Conservation (phyloP, 2,888 invertebrate species). For the Lapara coniferarum region DNA sequence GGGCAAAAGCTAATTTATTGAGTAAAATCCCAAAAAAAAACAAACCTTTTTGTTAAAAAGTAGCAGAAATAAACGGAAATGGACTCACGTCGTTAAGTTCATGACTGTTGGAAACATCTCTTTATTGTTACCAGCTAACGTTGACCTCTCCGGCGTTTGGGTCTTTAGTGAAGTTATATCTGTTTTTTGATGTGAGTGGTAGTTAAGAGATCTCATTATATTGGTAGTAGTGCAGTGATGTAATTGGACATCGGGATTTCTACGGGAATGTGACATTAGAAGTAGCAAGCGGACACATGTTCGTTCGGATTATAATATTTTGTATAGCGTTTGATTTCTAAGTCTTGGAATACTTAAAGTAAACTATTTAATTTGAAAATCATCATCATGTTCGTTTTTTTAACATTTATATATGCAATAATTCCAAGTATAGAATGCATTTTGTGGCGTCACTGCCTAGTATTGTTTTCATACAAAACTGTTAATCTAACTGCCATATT, state of each 20-base stretch:
- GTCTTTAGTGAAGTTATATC: not conserved
- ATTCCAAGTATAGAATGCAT: too few relatives aligned
- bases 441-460: too few relatives aligned
- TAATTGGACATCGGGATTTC: not conserved
- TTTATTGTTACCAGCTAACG: not conserved
- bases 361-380: too few relatives aligned
- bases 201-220: not conserved
- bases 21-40: not conserved
- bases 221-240: not conserved
- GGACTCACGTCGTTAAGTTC: conserved; percentile 12
- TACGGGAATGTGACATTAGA: not conserved
- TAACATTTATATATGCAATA: too few relatives aligned
- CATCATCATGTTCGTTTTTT: too few relatives aligned
- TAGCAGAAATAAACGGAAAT: conserved; percentile 24
- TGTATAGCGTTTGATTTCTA: too few relatives aligned
- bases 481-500: too few relatives aligned
- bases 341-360: too few relatives aligned
- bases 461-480: too few relatives aligned
- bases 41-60: not conserved
- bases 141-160: not conserved
- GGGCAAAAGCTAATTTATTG: too few relatives aligned
- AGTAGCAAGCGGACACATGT: not conserved
- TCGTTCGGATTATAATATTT: too few relatives aligned
- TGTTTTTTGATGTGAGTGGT: not conserved
- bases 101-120: not conserved